Evolutionary conservation across 2,888 invertebrate species (phyloP), one percentile per base, ranked within the genome.

Genomic region (Melieria picta): DNA sequence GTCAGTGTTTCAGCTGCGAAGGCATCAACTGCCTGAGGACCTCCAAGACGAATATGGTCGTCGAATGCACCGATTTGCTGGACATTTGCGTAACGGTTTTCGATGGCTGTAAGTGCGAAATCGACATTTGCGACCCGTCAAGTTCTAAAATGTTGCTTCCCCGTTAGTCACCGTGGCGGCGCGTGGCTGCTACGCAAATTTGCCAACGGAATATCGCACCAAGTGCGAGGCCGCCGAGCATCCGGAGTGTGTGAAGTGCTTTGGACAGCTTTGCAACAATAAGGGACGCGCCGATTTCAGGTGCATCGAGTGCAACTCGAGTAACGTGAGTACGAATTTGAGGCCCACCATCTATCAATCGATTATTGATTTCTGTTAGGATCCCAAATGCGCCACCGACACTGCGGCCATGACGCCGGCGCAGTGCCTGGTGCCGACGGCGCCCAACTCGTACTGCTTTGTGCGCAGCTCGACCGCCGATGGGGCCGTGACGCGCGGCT

Each of bases 81-180:
- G 86, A 86, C 73, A 79, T 79, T 58, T 86, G 86, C 75, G 83
- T 82, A 1, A 85, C 84, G 0, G 77, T 84, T 52, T 86, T 80
- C 64, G 80, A 83, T 63, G 80, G 77, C 63, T 82, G 86, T 86
- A 74, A 77, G 81, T 77, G 46, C 9, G 0, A 16, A 16, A 30
- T 2, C 30, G 30, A 61, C 4, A 0, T 43, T 48, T 4, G 4
- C 13, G 7, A 5, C 4, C 43, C 0, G 30, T 4, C n/a, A 5
- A 9, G 43, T 10, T 1, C 10, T 58, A 30, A 30, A 30, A 30
- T 65, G 11, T 16, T 9, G 4, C 47, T 57, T 4, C 11, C 16
- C 16, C 30, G 16, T 50, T 47, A 85, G 85, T 77, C 75, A 77
- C 77, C 60, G 81, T 84, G 4, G 74, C 69, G 6, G 85, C 83